These are phyloP conservation scores for Heteromormyrus szaboi DNA, from an alignment of 2,797 vertebrate genomes.

Conservation along the genomic window DNA sequence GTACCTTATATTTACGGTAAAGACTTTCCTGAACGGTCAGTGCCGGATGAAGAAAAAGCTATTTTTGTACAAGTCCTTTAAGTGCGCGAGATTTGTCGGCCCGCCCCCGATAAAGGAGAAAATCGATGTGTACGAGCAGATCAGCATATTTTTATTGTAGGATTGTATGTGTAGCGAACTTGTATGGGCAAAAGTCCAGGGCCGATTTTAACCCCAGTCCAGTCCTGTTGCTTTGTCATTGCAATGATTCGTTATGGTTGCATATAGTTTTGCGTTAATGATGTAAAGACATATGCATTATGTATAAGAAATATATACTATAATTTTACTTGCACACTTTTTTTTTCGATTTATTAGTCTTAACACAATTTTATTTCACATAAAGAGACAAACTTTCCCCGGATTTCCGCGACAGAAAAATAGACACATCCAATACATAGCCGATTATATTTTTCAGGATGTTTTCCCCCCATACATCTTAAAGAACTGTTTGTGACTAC, in stretches of 20 bases:
- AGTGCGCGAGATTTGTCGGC: neutral
- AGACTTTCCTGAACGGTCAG: neutral
- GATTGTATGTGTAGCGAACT: neutral
- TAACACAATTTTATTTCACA: neutral
- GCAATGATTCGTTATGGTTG: neutral
- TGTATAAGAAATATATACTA: neutral
- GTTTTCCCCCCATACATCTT: neutral
- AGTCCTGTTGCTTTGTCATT: neutral
- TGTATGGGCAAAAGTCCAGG: neutral
- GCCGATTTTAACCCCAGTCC: neutral
- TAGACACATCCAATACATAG: neutral
- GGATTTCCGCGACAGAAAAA: neutral
- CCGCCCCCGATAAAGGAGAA: neutral
- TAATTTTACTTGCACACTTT: neutral
- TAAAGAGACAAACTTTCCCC: neutral
- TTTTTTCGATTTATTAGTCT: neutral
- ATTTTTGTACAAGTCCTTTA: neutral
- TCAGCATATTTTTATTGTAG: neutral
- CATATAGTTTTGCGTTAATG: neutral
- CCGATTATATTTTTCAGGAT: neutral
- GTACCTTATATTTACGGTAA: neutral
- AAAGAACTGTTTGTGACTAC: neutral
- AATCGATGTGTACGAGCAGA: neutral
- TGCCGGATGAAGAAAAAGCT: neutral
- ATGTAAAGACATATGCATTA: neutral